Evolutionary conservation across 2,113 vertebrate species (phyloP), one percentile per base, ranked within the genome.

Genomic region (Formicarius rufipectus): DNA sequence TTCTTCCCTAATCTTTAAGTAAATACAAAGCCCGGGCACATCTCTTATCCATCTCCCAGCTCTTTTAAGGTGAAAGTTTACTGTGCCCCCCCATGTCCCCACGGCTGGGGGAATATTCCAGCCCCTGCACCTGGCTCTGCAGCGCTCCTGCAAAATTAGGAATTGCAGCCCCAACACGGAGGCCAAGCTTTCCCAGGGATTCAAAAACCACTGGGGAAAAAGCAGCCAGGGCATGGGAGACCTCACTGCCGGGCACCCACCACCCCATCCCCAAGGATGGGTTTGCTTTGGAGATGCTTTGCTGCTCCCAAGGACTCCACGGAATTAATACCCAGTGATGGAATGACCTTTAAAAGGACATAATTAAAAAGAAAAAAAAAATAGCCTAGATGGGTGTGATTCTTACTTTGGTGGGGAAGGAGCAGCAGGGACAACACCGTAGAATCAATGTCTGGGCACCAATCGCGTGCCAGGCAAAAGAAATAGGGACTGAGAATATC

Each of bases 1-100:
- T 85, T 91, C 90, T 85, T 35, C 42, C 2, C 84, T 86, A 89
- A 96, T 96, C 95, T 92, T 45, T 73, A 84, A 85, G 93, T 8
- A 88, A 96, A 94, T 45, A 94, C 4, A 3, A 24, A 82, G 42
- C 67, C 23, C 0, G 30, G 89, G 59, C 78, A 84, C 63, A 39
- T 84, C 90, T 78, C 55, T 63, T 39, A 63, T 60, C 90, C 82
- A 22, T 67, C 59, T 67, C 33, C n/a, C 75, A 35, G 64, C 77
- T 52, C 52, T 84, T 83, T 80, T 39, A 37, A 91, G 60, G 84
- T 62, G 77, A 69, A 90, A 66, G 50, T 88, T 94, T 74, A 71
- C 50, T 10, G 1, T 39, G 56, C 19, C 39, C 49, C 25, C 59
- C 37, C 60, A 12, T 35, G 78, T 21, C 20, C 0, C 47, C 28